Base-by-base conservation (phyloP, 2,888 invertebrate genomes). In the Deilephila porcellus region DNA sequence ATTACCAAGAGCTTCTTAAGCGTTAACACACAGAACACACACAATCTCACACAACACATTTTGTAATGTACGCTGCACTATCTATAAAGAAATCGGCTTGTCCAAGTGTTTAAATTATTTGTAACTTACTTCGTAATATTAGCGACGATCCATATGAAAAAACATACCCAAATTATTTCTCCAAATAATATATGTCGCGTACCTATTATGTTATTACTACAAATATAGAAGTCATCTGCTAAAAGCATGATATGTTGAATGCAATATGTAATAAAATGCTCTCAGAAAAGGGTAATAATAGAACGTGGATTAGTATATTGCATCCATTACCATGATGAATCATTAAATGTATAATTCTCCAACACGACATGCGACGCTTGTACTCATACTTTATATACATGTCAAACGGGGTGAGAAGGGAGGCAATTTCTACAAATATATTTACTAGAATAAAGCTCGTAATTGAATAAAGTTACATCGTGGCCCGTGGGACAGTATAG, bases 281-380 rank as follows among this genome's bases (percentile, higher is more conserved):
- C 11, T 20, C 45, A 52, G 20, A 52, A n/a, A 11, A 45, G 14
- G 25, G 5, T 52, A 67, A 52, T 67, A 52, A 52, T 25, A 25
- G 20, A 25, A 6, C 64, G 14, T 52, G 45, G 11, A 62, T 37
- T 37, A 45, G 45, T 64, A 17, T 52, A 25, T 45, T 25, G 11
- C 25, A 4, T 67, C 67, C 67, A 52, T 67, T 67, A 67, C 4
- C n/a, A 11, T 45, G 64, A 64, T 67, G 45, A 52, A 45, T 11
- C 14, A 67, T 52, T 67, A 25, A n/a, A 17, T 17, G 20, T 64
- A 25, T 20, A 64, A 20, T 20, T 14, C 14, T 20, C 20, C n/a
- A 7, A 19, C 37, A 37, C 32, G 45, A 25, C 52, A 67, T 45
- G 67, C 45, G 20, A 25, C 67, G 25, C 20, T 45, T 67, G 60